Conservation (phyloP, 2,888 invertebrate genomes). For the Microctonus brassicae region DNA sequence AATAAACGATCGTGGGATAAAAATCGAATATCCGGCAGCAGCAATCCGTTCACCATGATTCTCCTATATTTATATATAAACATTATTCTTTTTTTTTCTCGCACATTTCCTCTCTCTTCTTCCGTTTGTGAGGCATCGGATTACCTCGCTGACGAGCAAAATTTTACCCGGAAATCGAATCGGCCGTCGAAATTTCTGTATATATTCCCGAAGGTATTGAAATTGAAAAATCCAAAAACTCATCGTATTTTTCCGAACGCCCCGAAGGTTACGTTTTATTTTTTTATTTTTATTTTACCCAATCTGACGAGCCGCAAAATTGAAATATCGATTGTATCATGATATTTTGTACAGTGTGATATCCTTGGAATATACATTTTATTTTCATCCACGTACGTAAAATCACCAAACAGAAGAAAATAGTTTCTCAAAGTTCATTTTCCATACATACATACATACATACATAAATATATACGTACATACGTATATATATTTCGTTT, state of each 20-base stretch:
- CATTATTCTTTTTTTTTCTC: constrained; percentile 9
- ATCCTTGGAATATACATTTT: background rate
- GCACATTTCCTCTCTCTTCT: background rate
- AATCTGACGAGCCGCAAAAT: constrained; percentile 47
- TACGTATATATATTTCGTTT: background rate
- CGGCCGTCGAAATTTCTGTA: constrained; percentile 28
- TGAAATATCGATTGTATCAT: constrained; percentile 47
- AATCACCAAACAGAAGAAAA: background rate
- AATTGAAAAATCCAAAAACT: constrained; percentile 32
- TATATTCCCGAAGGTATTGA: constrained; percentile 34
- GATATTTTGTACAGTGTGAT: constrained; percentile 1
- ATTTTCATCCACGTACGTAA: background rate
- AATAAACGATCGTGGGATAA: constrained; percentile 12
- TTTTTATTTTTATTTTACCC: constrained; percentile 20
- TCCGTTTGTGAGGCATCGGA: constrained; percentile 28
- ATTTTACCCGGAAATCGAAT: constrained; percentile 42
- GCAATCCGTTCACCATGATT: constrained; percentile 28
- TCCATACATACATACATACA: background rate
- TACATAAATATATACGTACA: background rate
- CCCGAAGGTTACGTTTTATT: background rate
- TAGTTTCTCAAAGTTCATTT: background rate
- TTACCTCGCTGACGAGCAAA: constrained; percentile 34
- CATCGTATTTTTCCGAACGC: constrained; percentile 29
- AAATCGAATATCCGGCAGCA: constrained; percentile 34
- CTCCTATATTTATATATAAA: background rate